Conservation (phyloP, 2,113 vertebrate genomes). For the Lipotes vexillifer region DNA sequence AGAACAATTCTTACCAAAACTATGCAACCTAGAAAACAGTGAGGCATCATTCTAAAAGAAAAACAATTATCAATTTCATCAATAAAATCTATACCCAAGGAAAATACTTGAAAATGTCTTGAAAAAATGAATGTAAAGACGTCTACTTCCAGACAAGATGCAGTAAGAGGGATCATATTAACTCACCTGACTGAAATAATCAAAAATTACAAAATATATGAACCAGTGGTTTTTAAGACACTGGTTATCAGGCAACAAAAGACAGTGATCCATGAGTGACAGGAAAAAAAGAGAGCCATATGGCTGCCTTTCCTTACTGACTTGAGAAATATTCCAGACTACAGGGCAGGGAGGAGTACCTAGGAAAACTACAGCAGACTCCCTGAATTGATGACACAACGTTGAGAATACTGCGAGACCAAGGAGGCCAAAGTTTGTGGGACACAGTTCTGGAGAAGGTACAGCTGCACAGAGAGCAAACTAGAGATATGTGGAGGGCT, state of each 20-base stretch:
- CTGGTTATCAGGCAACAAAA: not conserved
- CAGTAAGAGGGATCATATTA: not conserved
- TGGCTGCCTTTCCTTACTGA: not conserved
- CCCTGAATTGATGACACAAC: not conserved
- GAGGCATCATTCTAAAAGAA: not conserved
- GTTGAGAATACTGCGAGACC: not conserved
- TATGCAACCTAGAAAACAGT: not conserved
- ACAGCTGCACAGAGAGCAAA: not conserved
- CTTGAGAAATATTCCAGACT: not conserved
- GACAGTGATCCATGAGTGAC: not conserved
- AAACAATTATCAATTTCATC: not conserved
- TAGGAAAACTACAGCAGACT: not conserved
- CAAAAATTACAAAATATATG: not conserved
- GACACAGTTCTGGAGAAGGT: not conserved
- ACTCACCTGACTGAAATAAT: not conserved
- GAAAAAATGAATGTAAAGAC: not conserved
- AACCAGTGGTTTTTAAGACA: not conserved
- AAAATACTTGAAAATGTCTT: not conserved
- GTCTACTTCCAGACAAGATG: not conserved
- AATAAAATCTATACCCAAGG: not conserved
- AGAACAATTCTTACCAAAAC: not conserved
- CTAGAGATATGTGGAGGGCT: not conserved
- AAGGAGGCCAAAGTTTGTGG: not conserved
- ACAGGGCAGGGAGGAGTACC: not conserved
- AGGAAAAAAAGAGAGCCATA: not conserved